Conservation (phyloP, 2,113 vertebrate species). For the Oxyura jamaicensis region DNA sequence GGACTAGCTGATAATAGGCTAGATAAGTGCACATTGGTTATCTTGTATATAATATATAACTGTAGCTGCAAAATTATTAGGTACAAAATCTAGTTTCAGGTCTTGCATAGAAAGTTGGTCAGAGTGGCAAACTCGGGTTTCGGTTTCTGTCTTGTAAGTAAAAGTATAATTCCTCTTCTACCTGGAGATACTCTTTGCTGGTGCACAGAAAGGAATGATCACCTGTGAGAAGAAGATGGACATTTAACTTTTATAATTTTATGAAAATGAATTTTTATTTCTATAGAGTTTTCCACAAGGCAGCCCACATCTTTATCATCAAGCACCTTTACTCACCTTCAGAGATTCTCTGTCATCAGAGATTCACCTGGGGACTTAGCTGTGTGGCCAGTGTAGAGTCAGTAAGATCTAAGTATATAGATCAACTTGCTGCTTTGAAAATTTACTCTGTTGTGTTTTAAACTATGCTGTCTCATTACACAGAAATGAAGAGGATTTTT, state of each 20-base stretch:
- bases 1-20: neutral
- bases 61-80: neutral
- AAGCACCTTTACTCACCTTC: slow-evolving; percentile 3
- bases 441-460: neutral
- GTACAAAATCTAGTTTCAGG: neutral
- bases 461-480: slow-evolving; percentile 33
- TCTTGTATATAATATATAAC: neutral
- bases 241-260: neutral
- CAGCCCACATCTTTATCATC: neutral
- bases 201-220: neutral
- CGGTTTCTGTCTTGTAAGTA: neutral
- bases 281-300: neutral
- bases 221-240: neutral
- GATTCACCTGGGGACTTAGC: neutral
- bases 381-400: neutral
- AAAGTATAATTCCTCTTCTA: neutral
- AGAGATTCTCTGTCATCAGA: neutral
- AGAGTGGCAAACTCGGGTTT: neutral
- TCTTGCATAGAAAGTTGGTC: neutral
- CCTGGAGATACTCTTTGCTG: neutral
- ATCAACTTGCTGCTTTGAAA: slow-evolving; percentile 19
- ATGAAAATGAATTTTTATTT: neutral
- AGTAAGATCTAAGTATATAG: neutral
- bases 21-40: neutral
- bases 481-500: slow-evolving; percentile 41